phyloP scores from a whole-genome alignment of 1,140 invertebrate genomes.

The Charaxes varanes region DNA sequence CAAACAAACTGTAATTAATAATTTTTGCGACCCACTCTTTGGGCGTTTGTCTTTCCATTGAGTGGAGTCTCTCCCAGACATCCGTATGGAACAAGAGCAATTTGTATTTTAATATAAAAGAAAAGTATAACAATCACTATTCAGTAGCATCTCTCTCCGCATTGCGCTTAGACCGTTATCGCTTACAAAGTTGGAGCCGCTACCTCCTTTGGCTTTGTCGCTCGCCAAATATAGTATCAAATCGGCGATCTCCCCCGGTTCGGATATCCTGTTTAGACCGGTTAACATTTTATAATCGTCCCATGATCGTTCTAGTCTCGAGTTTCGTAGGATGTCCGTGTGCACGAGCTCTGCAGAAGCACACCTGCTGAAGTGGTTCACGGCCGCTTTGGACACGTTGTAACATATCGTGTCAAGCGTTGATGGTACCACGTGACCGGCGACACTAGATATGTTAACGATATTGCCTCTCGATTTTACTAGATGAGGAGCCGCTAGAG shows the following conservation, averaged over 20 bases:
- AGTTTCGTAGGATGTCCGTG: conserved; percentile 20
- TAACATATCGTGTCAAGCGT: conserved; percentile 8
- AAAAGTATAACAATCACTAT: too few species aligned
- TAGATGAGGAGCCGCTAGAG: conserved; percentile 15
- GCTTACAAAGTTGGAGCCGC: conserved; percentile 17
- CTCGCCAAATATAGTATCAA: conserved; percentile 17
- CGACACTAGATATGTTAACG: conserved; percentile 22
- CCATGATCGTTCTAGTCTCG: conserved; percentile 6
- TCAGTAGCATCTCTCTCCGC: neutral
- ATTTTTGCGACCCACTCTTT: too few species aligned
- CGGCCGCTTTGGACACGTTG: conserved; percentile 18
- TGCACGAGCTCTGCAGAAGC: conserved; percentile 16
- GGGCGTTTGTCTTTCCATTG: too few species aligned
- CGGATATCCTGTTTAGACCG: conserved; percentile 11
- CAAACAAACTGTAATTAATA: too few species aligned
- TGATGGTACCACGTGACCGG: conserved; percentile 1
- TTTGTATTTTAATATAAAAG: too few species aligned
- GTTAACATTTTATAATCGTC: conserved; percentile 7
- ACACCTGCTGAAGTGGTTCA: conserved; percentile 17
- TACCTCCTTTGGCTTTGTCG: conserved; percentile 19
- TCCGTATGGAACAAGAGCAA: too few species aligned
- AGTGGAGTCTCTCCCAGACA: too few species aligned
- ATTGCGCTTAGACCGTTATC: conserved; percentile 14
- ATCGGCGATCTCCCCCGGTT: conserved; percentile 21
- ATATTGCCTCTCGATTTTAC: conserved; percentile 24